Conservation (phyloP, 2,888 invertebrate species). For the Rutpela maculata region DNA sequence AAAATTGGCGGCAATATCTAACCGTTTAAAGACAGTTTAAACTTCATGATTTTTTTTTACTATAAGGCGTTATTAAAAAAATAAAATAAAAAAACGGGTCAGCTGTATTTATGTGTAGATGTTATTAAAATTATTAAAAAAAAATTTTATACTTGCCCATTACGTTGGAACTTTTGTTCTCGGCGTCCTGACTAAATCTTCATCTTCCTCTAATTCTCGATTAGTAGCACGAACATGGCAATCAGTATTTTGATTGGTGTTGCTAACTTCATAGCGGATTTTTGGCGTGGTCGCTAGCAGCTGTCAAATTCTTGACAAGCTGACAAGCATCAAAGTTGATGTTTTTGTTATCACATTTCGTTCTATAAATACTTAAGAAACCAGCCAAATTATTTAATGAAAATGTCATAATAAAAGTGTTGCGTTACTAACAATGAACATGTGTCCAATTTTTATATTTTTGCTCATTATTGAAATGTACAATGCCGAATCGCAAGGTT, state of each 20-base stretch:
- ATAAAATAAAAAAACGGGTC: no score
- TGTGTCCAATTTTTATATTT: constrained; percentile 47
- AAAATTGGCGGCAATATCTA: no score
- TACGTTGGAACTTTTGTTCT: no score
- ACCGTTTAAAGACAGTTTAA: no score
- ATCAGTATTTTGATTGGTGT: not conserved
- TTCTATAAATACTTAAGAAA: constrained; percentile 12
- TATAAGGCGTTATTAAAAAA: no score
- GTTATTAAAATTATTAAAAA: no score
- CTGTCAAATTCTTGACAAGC: not conserved
- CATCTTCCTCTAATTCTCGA: no score
- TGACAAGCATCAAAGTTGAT: not conserved
- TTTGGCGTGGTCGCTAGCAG: constrained; percentile 16
- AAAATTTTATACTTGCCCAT: no score
- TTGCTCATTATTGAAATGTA: constrained; percentile 42
- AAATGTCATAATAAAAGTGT: constrained; percentile 29
- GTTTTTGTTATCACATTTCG: not conserved
- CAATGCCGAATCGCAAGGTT: constrained; percentile 74
- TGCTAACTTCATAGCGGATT: not conserved
- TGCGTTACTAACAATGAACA: constrained; percentile 15
- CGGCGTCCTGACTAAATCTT: no score
- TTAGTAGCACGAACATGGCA: no score
- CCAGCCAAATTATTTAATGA: constrained; percentile 5
- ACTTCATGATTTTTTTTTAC: no score
- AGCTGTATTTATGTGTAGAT: no score